Base-by-base conservation (phyloP, 92 coral and sea anemone species). In the Siderastrea radians region DNA sequence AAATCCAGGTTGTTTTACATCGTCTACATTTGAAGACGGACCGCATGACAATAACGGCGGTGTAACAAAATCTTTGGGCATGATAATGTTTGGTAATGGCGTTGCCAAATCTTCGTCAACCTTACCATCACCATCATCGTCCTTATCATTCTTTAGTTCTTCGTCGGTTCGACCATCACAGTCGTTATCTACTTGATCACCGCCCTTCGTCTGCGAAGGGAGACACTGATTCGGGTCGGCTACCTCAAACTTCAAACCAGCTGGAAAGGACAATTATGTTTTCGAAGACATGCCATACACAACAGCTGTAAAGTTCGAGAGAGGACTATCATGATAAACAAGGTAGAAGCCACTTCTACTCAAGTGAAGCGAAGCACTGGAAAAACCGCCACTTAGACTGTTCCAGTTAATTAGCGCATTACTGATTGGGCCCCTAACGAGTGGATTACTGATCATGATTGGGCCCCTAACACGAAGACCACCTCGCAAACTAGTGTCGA, bases 101-200 rank as follows among this genome's bases (percentile, higher is more conserved):
- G 94, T 82, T 46, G 82, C 96, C 46, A 94, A 84, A 74, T 96
- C 99, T 84, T 96, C 99, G 84, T 95, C 99, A 26, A 95, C 84
- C 8, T 64, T 17, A 61, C 97, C 98, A 76, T 96, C 99, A 0
- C 87, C 85, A 54, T 96, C 99, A 87, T 96, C 98, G 74, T 96
- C 99, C 3, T 84, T 79, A 8, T 68, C 92, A 79, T 96, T 93
- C 62, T 62, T 84, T 61, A 91, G 74, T 79, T 96, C 99, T 78
- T 96, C 99, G 77, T 96, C 99, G 49, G 94, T 94, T 49, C 49
- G 57, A 17, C 94, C 94, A 74, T 96, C 99, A 59, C 99, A 96
- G 49, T 96, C 99, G 65, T 96, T 96, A 72, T 96, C 99, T 44
- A 91, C 83, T 10, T 92, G 91, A 70, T 96, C 99, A 1, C 91